A percentile compares a stretch with the other conserved stretches of the same genome.
Conservation (phyloP, 2,113 vertebrate genomes). For the Nyctibius bracteatus region DNA sequence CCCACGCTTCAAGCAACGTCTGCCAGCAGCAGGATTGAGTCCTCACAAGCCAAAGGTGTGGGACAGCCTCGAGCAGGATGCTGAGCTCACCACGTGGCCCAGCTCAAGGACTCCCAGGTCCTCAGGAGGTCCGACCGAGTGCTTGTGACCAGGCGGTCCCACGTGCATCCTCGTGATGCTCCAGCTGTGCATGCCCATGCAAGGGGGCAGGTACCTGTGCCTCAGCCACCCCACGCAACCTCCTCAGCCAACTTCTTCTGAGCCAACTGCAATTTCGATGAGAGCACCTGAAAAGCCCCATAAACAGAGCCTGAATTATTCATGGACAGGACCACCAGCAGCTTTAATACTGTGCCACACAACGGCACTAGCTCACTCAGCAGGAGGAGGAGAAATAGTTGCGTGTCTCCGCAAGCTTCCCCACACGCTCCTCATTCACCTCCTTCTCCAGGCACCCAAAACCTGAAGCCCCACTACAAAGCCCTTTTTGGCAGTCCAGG, state of each 20-base stretch:
- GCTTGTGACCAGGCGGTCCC: not conserved
- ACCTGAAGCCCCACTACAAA: not conserved
- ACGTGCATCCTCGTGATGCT: fast-evolving
- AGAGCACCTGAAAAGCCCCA: not conserved
- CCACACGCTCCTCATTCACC: not conserved
- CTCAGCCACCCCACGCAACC: not conserved
- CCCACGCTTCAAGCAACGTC: not conserved
- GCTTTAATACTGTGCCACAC: not conserved
- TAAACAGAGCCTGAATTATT: not conserved
- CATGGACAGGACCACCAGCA: not conserved
- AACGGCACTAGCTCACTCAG: not conserved
- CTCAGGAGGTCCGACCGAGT: not conserved
- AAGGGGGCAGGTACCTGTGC: not conserved
- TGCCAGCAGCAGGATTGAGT: not conserved
- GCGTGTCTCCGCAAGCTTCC: not conserved
- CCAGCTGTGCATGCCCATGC: fast-evolving
- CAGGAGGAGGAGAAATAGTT: not conserved
- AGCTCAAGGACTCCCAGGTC: not conserved
- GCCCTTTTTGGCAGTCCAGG: not conserved
- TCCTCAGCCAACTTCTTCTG: not conserved
- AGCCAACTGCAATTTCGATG: not conserved
- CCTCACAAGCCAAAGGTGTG: not conserved
- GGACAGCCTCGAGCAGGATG: not conserved
- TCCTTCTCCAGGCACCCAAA: not conserved
- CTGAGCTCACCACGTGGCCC: not conserved